These are phyloP conservation scores for Trogon surrucura DNA, from an alignment of 2,113 vertebrate species.

Conservation along the genomic window DNA sequence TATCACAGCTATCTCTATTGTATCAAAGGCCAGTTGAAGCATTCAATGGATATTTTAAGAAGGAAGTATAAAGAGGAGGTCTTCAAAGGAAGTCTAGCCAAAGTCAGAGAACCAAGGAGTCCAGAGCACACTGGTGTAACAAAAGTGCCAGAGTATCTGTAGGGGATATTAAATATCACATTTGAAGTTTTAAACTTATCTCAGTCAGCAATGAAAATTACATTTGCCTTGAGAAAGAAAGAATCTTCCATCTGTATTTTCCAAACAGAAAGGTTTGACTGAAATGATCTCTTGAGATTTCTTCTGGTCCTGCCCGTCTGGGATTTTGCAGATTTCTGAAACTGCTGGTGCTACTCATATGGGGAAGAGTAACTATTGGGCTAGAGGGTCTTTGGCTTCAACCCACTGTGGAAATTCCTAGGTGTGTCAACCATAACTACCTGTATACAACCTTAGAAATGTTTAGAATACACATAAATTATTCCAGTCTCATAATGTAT, in stretches of 20 bases:
- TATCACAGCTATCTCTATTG: constrained; percentile 26
- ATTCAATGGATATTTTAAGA: constrained; percentile 28
- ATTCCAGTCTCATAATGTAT: constrained; percentile 6
- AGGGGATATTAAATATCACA: neutral
- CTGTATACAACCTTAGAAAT: neutral
- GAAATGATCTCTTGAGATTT: neutral
- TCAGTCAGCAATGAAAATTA: neutral
- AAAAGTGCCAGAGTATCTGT: neutral
- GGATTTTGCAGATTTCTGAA: neutral
- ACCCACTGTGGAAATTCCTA: neutral
- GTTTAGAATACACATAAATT: constrained; percentile 4
- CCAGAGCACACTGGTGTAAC: neutral
- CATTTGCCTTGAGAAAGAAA: neutral
- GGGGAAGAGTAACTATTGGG: neutral
- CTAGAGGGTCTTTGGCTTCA: neutral
- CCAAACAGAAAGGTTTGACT: neutral
- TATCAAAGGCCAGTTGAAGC: constrained; percentile 19
- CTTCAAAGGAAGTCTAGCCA: constrained; percentile 26
- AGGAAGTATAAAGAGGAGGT: neutral
- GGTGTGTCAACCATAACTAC: neutral
- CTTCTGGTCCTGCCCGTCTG: neutral
- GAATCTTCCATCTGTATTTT: neutral
- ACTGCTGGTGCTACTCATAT: neutral
- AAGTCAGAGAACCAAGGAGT: neutral
- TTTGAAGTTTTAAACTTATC: neutral